Conservation (phyloP, 2,888 invertebrate species). For the Diarsia brunnea region DNA sequence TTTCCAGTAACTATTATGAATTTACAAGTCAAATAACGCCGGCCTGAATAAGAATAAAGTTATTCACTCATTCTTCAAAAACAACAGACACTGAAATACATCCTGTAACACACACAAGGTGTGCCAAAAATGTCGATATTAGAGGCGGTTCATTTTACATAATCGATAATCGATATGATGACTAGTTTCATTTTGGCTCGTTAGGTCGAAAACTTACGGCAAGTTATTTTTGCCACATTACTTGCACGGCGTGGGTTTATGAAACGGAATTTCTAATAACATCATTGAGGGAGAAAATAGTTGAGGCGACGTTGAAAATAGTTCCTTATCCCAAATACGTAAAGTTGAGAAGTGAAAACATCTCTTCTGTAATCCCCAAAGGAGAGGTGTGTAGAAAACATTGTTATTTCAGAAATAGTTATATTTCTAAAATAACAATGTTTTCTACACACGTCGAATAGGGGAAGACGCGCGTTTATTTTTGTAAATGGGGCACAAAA, state of each 20-base stretch:
- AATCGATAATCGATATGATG: slow-evolving; percentile 61
- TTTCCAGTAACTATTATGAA: background rate
- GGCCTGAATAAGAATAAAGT: slow-evolving; percentile 9
- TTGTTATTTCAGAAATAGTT: background rate
- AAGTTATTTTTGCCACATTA: slow-evolving; percentile 54
- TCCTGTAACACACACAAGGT: slow-evolving; percentile 24
- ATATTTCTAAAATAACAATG: too few relatives aligned
- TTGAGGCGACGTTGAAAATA: background rate
- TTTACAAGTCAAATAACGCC: background rate
- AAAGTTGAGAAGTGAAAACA: background rate
- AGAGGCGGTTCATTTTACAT: slow-evolving; percentile 52
- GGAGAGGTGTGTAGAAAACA: background rate
- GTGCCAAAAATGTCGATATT: slow-evolving; percentile 42
- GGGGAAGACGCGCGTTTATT: too few relatives aligned
- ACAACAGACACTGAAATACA: slow-evolving; percentile 2
- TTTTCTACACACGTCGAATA: background rate
- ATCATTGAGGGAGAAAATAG: background rate
- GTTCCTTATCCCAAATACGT: background rate
- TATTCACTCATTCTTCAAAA: slow-evolving; percentile 2
- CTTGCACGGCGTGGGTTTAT: slow-evolving; percentile 8
- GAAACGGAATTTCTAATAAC: slow-evolving; percentile 16
- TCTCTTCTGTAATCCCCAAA: background rate
- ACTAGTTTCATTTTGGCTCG: slow-evolving; percentile 53
- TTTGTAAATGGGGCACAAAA: background rate
- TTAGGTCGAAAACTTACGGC: slow-evolving; percentile 46